phyloP scores from a whole-genome alignment of 2,797 vertebrate species.

The Helarctos malayanus region DNA sequence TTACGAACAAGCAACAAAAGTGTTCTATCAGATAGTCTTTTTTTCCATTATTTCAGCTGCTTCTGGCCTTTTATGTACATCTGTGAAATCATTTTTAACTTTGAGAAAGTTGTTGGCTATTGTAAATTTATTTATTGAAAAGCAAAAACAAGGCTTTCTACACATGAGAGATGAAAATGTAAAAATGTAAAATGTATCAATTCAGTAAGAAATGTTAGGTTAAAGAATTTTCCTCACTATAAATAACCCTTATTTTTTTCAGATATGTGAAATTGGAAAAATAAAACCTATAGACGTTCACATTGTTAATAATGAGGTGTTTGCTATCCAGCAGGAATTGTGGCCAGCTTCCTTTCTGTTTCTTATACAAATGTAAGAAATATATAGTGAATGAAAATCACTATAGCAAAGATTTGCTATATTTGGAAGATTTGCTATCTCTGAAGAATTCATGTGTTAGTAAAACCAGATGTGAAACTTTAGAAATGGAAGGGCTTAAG shows the following conservation, averaged over 20 bases:
- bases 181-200: constrained; percentile 78
- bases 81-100: constrained; percentile 92
- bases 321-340: constrained; percentile 8
- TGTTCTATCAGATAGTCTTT: constrained; percentile 85
- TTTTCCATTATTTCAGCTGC: constrained; percentile 85
- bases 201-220: constrained; percentile 77
- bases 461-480: background rate
- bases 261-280: constrained; percentile 53
- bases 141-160: constrained; percentile 86
- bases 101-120: constrained; percentile 88
- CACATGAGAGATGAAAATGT: constrained; percentile 71
- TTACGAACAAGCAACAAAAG: constrained; percentile 87
- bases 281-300: constrained; percentile 39
- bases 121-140: constrained; percentile 91
- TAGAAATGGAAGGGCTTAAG: background rate
- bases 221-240: constrained; percentile 87
- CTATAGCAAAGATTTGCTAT: no score
- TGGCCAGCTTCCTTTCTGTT: background rate
- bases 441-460: background rate
- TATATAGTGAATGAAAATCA: background rate
- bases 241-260: constrained; percentile 50
- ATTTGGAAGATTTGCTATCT: background rate
- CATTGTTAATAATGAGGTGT: background rate
- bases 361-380: background rate
- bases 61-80: constrained; percentile 90